These are phyloP conservation scores for Sialia sialis DNA, from an alignment of 2,113 vertebrate genomes.

Conservation along the genomic window DNA sequence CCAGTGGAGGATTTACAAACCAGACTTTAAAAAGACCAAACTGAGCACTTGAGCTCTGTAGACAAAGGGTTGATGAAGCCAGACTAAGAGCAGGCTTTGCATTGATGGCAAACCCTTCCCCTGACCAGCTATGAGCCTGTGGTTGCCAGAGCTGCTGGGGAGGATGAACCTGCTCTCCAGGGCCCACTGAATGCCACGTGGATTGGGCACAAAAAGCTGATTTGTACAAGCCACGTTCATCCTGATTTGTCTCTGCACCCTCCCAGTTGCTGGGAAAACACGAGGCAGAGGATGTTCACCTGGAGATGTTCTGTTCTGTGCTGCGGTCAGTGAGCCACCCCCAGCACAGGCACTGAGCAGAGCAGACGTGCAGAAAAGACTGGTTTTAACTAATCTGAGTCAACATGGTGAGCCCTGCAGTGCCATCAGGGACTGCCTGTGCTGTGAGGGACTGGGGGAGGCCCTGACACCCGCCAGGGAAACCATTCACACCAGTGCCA, in stretches of 20 bases:
- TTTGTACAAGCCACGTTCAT: neutral
- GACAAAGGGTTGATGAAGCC: neutral
- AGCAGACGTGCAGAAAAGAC: neutral
- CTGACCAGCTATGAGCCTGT: neutral
- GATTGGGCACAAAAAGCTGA: neutral
- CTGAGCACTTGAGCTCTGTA: neutral
- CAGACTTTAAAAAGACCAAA: neutral
- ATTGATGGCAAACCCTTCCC: neutral
- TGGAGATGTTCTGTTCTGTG: neutral
- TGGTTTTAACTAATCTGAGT: neutral
- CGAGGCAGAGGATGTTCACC: fast-evolving
- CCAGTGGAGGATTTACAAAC: neutral
- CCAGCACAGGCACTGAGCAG: fast-evolving
- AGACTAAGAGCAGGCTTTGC: neutral
- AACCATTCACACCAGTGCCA: too few species aligned
- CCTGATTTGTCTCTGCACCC: neutral
- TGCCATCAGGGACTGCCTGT: neutral
- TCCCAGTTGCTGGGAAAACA: fast-evolving
- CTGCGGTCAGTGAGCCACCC: fast-evolving
- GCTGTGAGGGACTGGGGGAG: neutral
- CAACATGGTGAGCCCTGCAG: neutral
- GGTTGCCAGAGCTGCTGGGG: neutral
- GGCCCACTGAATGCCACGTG: fast-evolving
- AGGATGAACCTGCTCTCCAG: neutral
- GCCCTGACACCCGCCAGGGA: neutral